Percentiles rank a stretch among this genome's conserved stretches.
These are phyloP conservation scores for Stegostoma tigrinum DNA, from an alignment of 2,113 vertebrate species.

Conservation along the genomic window DNA sequence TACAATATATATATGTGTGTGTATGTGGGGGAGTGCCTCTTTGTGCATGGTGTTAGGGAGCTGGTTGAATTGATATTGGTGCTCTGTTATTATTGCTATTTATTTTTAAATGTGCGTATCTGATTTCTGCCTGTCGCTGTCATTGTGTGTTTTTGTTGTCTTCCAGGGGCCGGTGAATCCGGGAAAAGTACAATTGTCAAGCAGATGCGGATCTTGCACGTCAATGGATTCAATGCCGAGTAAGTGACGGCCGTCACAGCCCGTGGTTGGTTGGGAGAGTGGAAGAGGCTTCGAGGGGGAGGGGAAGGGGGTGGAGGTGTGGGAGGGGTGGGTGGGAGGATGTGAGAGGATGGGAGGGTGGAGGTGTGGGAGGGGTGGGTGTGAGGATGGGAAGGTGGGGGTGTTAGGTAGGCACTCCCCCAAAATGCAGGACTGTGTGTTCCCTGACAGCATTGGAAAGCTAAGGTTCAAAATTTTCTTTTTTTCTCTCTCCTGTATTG, in stretches of 20 bases:
- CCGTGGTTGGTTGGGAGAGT: not conserved
- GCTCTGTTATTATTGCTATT: not conserved
- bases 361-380: too few relatives aligned
- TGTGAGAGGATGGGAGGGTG: not conserved
- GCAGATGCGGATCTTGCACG: conserved; percentile 97
- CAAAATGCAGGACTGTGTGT: not conserved
- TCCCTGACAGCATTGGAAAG: not conserved
- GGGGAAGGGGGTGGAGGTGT: too few relatives aligned
- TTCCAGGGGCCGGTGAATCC: conserved; percentile 91
- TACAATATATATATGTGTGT: not conserved
- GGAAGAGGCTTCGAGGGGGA: not conserved
- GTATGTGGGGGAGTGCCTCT: not conserved
- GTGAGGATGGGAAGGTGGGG: not conserved
- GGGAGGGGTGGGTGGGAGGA: not conserved
- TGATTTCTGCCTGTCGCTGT: conserved; percentile 41
- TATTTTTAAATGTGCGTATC: not conserved
- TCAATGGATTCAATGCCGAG: conserved; percentile 99
- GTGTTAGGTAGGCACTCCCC: not conserved
- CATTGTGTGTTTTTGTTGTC: conserved; percentile 16
- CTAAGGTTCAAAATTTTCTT: not conserved
- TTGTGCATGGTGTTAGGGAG: not conserved
- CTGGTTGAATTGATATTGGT: not conserved
- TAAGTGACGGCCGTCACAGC: conserved; percentile 57
- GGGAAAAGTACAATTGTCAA: conserved; percentile 99
- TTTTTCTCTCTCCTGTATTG: not conserved